Evolutionary conservation across 2,888 invertebrate genomes (phyloP).

Genomic region (Plemyria rubiginata): DNA sequence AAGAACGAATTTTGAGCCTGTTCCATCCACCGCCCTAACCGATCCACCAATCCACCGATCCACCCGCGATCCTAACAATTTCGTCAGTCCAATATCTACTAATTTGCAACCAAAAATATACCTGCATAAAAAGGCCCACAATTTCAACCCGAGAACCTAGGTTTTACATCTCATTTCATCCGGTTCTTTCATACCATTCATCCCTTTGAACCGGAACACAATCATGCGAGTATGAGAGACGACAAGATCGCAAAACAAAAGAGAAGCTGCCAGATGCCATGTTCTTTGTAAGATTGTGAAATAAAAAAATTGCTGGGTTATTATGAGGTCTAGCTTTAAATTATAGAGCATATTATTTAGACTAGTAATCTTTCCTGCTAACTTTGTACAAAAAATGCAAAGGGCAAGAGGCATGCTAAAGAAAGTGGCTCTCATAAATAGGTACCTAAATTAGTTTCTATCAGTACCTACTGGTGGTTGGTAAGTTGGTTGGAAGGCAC

Average conservation of each 20-base stretch:
- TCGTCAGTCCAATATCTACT: no score
- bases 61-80: no score
- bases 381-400: neutral
- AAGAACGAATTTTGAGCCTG: no score
- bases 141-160: neutral
- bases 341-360: neutral
- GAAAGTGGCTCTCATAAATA: no score
- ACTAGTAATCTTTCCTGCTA: neutral
- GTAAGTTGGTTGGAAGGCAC: slow-evolving; percentile 6
- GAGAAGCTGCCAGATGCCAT: slow-evolving; percentile 17
- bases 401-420: neutral
- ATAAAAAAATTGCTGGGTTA: slow-evolving; percentile 1
- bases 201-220: slow-evolving; percentile 27
- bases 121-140: neutral
- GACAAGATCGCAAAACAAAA: slow-evolving; percentile 22
- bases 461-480: slow-evolving; percentile 16
- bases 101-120: neutral
- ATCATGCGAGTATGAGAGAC: slow-evolving; percentile 26
- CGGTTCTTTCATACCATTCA: slow-evolving; percentile 25
- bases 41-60: no score
- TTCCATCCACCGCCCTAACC: no score
- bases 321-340: neutral
- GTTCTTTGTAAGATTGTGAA: slow-evolving; percentile 13
- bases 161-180: slow-evolving; percentile 5
- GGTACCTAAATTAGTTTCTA: slow-evolving; percentile 2